Conservation (phyloP, 2,888 invertebrate species). For the Silvanus unidentatus region DNA sequence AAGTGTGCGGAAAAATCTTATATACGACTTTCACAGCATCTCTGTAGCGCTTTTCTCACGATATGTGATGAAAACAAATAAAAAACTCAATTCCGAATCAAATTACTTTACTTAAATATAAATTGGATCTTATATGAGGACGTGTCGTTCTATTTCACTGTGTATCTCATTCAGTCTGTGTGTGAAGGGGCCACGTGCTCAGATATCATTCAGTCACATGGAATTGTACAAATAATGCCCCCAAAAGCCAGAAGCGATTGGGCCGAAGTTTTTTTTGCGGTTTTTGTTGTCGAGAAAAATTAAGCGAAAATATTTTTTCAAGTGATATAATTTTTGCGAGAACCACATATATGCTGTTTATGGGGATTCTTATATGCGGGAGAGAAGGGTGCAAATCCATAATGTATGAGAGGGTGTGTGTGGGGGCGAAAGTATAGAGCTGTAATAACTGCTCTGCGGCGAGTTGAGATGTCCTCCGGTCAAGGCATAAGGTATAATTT, state of each 20-base stretch:
- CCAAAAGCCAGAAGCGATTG: too few species aligned
- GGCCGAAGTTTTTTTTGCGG: too few species aligned
- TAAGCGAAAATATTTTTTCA: too few species aligned
- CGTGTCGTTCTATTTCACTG: neutral
- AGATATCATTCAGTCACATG: constrained; percentile 11
- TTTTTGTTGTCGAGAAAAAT: too few species aligned
- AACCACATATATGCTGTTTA: neutral
- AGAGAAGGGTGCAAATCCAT: constrained; percentile 23
- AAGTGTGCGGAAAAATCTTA: too few species aligned
- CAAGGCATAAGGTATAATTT: constrained; percentile 42
- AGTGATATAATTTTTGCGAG: too few species aligned
- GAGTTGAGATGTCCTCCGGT: constrained; percentile 39
- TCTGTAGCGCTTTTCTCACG: constrained; percentile 8
- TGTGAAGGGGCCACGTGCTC: too few species aligned
- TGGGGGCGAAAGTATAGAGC: constrained; percentile 22
- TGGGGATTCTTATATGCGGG: neutral
- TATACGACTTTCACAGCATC: constrained; percentile 13
- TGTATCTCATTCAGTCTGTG: neutral
- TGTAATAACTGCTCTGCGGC: constrained; percentile 34
- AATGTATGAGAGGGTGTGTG: constrained; percentile 34
- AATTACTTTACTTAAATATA: constrained; percentile 39
- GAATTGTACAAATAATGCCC: constrained; percentile 21
- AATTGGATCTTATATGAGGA: constrained; percentile 21
- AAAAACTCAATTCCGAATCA: constrained; percentile 37
- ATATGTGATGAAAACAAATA: constrained; percentile 28